phyloP scores from a whole-genome alignment of 2,113 vertebrate species.

The Hypanus sabinus region DNA sequence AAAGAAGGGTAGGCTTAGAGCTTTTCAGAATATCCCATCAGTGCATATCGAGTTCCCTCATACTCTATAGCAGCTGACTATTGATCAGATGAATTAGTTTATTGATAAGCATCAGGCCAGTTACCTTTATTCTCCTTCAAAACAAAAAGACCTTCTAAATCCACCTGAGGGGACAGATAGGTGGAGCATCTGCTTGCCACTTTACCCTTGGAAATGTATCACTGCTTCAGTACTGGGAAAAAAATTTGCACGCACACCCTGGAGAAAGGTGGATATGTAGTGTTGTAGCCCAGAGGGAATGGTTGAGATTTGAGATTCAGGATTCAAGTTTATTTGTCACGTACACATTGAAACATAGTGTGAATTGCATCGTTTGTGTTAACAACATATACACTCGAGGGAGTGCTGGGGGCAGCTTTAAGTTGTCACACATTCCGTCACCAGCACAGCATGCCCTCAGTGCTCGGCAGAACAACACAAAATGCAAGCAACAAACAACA shows the following conservation, averaged over 20 bases:
- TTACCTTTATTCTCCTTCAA: background rate
- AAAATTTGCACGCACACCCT: background rate
- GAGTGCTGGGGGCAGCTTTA: too few species aligned
- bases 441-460: too few species aligned
- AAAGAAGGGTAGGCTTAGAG: background rate
- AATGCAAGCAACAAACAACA: too few species aligned
- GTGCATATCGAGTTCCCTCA: background rate
- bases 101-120: background rate
- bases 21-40: background rate
- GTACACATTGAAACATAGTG: too few species aligned
- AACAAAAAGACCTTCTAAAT: background rate
- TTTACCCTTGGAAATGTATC: background rate
- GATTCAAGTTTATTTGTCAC: too few species aligned
- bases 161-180: background rate
- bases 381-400: too few species aligned
- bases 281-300: background rate
- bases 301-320: background rate
- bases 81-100: background rate
- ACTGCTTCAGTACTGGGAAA: background rate
- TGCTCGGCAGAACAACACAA: too few species aligned
- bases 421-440: too few species aligned
- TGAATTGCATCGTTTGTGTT: too few species aligned
- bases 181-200: background rate
- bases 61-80: background rate
- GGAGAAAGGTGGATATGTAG: background rate